Percentiles rank a stretch among this genome's conserved stretches.
phyloP scores from a whole-genome alignment of 2,113 vertebrate genomes.

The Pelobates fuscus region DNA sequence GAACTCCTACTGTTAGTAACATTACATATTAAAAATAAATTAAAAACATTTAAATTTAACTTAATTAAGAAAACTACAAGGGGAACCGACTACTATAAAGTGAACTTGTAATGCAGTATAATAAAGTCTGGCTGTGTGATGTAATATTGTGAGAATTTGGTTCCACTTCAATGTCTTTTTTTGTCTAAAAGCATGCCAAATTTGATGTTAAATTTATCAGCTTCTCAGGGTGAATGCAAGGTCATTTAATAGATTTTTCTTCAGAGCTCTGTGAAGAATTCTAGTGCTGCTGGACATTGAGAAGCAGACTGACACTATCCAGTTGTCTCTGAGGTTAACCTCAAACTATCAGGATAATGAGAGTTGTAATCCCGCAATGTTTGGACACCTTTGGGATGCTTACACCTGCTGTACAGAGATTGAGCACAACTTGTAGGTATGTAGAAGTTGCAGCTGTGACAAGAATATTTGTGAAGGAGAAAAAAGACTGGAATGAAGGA shows the following conservation, averaged over 20 bases:
- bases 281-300: not conserved
- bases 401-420: not conserved
- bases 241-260: slow-evolving; percentile 15
- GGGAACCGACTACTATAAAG: too few species aligned
- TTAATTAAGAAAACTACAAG: too few species aligned
- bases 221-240: slow-evolving; percentile 9
- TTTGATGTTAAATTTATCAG: slow-evolving; percentile 21
- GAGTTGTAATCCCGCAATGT: not conserved
- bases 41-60: too few species aligned
- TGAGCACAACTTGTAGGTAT: not conserved
- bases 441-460: slow-evolving; percentile 19
- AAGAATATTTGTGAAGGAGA: not conserved
- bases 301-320: not conserved
- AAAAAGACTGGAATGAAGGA: not conserved
- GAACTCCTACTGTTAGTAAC: too few species aligned
- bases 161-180: slow-evolving; percentile 2
- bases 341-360: not conserved
- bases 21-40: too few species aligned
- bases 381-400: not conserved
- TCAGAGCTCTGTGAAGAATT: not conserved
- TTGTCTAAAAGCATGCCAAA: slow-evolving; percentile 6
- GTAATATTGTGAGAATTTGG: not conserved
- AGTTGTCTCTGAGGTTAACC: not conserved
- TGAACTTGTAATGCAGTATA: too few species aligned
- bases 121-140: not conserved